Base-by-base conservation (phyloP, 2,113 vertebrate genomes). In the Nothoprocta pentlandii region DNA sequence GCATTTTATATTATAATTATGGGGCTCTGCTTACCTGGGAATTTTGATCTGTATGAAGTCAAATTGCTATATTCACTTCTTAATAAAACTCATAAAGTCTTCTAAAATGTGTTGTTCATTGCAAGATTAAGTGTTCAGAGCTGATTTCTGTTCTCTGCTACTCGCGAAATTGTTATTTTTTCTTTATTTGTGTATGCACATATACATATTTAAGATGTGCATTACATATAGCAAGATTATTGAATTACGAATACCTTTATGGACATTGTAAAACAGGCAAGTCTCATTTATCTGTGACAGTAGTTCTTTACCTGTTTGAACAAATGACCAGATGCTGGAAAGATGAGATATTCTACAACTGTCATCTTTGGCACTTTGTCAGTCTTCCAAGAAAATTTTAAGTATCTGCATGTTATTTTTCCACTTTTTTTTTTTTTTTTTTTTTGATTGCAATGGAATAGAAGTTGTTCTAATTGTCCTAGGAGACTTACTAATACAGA, bases 201-300 rank as follows among this genome's bases (percentile, higher is more conserved):
- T 28, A 70, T 71, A 30, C 36, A 28, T 41, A 46, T 64, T 46
- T 51, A 69, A 63, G 44, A 21, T 54, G 19, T 16, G 2, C 46
- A 39, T 75, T 53, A 66, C 25, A 21, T 46, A 20, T 56, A 76
- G 53, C 46, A 80, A 62, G 64, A 74, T 95, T 80, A 80, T 46
- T 82, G 81, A 82, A 92, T 89, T 94, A 88, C 96, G 96, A 97
- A 97, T 97, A 87, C 73, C 36, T 91, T 96, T 97, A 94, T 97
- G 98, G 97, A 97, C 80, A 66, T 9, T 16, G 58, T 85, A 92
- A 79, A 96, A 95, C 92, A 95, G 94, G 92, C 93, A 90, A 96
- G 85, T 36, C 62, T 95, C 56, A 61, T 82, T 97, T 97, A 95
- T 85, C 95, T 95, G 88, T 79, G 91, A 66, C 79, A 96, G 73